These are phyloP conservation scores for Corythornis cristatus DNA, from an alignment of 2,113 vertebrate species.

Conservation along the genomic window DNA sequence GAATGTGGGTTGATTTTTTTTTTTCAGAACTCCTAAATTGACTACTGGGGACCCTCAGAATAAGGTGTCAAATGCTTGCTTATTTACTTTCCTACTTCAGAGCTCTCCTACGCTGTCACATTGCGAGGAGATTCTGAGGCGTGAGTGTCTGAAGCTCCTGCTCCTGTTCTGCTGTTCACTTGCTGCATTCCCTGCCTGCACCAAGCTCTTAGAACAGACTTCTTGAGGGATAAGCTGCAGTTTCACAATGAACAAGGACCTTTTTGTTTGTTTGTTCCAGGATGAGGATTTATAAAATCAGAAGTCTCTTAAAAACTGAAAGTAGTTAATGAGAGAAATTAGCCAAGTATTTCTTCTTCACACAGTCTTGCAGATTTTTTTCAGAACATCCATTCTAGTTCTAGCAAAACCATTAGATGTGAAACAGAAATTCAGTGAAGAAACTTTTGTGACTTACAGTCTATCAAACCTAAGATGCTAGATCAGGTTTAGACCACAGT, in stretches of 20 bases:
- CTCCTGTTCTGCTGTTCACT: neutral
- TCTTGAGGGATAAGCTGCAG: neutral
- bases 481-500: neutral
- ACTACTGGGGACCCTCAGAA: neutral
- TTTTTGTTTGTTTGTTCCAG: neutral
- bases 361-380: neutral
- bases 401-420: neutral
- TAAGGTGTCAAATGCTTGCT: neutral
- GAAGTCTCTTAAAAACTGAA: neutral
- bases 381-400: neutral
- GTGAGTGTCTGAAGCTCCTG: neutral
- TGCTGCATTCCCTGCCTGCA: neutral
- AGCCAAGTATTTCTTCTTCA: neutral
- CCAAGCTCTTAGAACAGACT: neutral
- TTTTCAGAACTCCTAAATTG: neutral
- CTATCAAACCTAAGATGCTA: neutral
- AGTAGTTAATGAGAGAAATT: neutral
- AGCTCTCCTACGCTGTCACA: neutral
- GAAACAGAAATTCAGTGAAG: neutral
- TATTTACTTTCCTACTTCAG: slow-evolving; percentile 22
- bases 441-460: accelerated
- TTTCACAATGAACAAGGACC: neutral
- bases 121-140: neutral
- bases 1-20: neutral
- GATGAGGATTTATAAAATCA: neutral